These are phyloP conservation scores for Tadarida brasiliensis DNA, from an alignment of 2,797 vertebrate species.

Conservation along the genomic window DNA sequence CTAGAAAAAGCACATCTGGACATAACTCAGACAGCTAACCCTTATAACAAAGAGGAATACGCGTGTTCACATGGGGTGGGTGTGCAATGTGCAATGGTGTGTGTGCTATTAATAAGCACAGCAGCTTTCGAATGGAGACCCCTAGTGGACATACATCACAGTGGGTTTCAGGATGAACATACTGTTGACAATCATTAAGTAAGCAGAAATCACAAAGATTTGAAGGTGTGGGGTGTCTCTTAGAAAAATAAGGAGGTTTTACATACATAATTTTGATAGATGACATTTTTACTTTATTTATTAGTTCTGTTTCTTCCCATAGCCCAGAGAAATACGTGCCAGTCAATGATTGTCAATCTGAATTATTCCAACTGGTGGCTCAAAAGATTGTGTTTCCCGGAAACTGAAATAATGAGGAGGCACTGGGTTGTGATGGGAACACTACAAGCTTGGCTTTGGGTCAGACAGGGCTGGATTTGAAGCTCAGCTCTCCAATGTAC, in stretches of 20 bases:
- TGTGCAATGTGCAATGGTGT: not conserved
- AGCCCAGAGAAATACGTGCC: not conserved
- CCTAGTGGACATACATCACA: conserved; percentile 58
- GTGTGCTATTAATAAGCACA: not conserved
- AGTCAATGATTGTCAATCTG: not conserved
- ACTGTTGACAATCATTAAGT: not conserved
- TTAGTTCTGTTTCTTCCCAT: not conserved
- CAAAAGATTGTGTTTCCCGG: conserved; percentile 17
- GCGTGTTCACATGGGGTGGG: not conserved
- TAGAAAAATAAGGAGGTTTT: conserved; percentile 11
- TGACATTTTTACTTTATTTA: conserved; percentile 22
- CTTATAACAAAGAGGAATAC: conserved; percentile 58
- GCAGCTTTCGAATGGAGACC: conserved; percentile 56
- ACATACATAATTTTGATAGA: not conserved
- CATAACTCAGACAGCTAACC: conserved; percentile 14
- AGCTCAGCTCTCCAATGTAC: not conserved
- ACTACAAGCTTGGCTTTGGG: not conserved
- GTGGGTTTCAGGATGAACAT: not conserved
- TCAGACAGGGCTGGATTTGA: not conserved
- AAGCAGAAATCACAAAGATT: not conserved
- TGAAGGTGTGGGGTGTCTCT: not conserved
- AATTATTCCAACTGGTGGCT: not conserved
- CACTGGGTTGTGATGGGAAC: not conserved
- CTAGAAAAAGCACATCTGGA: conserved; percentile 24
- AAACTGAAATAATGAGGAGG: not conserved